Evolutionary conservation across 2,888 invertebrate genomes (phyloP).

Genomic region (Aelia acuminata): DNA sequence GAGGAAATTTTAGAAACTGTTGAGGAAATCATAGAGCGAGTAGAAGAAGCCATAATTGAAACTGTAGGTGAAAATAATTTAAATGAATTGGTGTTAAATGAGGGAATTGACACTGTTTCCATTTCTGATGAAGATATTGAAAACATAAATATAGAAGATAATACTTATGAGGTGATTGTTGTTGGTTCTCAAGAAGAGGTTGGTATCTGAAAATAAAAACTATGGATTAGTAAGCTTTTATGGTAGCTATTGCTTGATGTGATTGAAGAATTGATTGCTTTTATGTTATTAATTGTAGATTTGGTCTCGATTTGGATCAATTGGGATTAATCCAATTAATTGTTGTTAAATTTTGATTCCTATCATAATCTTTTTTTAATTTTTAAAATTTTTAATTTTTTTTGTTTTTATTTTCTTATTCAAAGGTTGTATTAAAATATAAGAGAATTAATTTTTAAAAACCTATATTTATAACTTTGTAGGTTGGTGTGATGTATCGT

Average conservation of each 20-base stretch:
- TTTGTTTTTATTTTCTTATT: too few relatives aligned
- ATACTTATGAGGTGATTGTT: constrained; percentile 27
- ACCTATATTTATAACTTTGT: too few relatives aligned
- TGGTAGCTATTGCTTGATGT: neutral
- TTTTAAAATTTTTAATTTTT: too few relatives aligned
- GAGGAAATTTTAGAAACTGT: constrained; percentile 64
- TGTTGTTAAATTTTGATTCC: too few relatives aligned
- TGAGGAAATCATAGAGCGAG: constrained; percentile 63
- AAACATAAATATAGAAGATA: constrained; percentile 9
- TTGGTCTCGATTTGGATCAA: neutral
- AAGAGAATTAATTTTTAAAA: too few relatives aligned
- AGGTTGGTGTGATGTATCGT: too few relatives aligned
- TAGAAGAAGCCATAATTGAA: constrained; percentile 61
- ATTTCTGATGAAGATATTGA: constrained; percentile 26
- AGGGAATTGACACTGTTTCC: neutral
- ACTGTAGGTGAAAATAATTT: constrained; percentile 56
- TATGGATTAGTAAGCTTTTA: neutral
- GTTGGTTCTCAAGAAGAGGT: constrained; percentile 29
- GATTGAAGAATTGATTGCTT: neutral
- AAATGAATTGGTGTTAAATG: constrained; percentile 25
- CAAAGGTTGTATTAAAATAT: too few relatives aligned
- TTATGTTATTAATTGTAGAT: neutral
- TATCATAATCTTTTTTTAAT: too few relatives aligned
- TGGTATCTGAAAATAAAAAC: neutral
- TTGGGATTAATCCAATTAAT: too few relatives aligned